These are phyloP conservation scores for Ophion slaviceki DNA, from an alignment of 2,888 invertebrate species.

Conservation along the genomic window DNA sequence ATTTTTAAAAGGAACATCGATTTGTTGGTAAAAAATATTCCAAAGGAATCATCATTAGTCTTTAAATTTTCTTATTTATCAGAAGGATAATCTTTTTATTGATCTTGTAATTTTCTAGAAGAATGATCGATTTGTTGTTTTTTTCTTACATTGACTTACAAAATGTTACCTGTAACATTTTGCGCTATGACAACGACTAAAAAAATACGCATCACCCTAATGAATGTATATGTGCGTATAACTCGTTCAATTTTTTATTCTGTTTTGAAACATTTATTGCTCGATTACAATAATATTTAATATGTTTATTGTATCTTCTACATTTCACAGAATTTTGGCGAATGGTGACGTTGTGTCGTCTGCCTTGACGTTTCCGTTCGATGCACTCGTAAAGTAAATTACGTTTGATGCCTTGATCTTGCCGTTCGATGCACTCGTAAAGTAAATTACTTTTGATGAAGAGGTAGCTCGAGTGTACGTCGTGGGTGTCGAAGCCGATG, in stretches of 20 bases:
- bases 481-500: not conserved
- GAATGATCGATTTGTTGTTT: too few relatives aligned
- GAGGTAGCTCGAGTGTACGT: not conserved
- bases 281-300: too few relatives aligned
- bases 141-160: too few relatives aligned
- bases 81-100: not conserved
- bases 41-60: too few relatives aligned
- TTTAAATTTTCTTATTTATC: not conserved
- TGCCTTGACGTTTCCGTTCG: not conserved
- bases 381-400: slow-evolving; percentile 4
- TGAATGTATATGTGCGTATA: too few relatives aligned
- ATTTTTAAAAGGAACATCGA: not conserved
- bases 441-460: not conserved
- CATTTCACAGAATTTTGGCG: not conserved
- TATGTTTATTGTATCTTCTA: not conserved
- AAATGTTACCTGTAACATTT: too few relatives aligned
- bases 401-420: not conserved
- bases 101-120: not conserved
- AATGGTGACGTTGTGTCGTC: not conserved
- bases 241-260: too few relatives aligned
- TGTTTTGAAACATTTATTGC: too few relatives aligned
- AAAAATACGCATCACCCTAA: too few relatives aligned
- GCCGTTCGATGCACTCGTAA: not conserved
- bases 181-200: too few relatives aligned
- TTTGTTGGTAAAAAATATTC: too few relatives aligned